Percentiles rank a stretch among this genome's conserved stretches.
Evolutionary conservation across 2,113 vertebrate genomes (phyloP).

Genomic region (Hyaena hyaena): DNA sequence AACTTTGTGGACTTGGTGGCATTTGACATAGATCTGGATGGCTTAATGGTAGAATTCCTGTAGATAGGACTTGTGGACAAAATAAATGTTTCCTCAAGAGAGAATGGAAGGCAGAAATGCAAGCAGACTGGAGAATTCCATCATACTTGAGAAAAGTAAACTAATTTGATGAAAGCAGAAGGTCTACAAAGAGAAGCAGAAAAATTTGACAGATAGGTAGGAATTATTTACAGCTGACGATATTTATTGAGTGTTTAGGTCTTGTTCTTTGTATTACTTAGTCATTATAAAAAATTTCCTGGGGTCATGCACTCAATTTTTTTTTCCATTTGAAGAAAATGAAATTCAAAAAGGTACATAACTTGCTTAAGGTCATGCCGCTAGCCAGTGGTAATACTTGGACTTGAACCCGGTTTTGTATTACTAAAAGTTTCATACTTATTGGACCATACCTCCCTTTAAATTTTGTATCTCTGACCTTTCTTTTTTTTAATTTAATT

Average conservation of each 20-base stretch:
- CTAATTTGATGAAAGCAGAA: neutral
- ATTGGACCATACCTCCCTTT: neutral
- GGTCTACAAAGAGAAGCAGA: neutral
- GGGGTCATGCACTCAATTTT: neutral
- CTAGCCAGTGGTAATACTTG: neutral
- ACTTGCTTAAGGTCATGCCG: neutral
- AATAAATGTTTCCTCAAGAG: neutral
- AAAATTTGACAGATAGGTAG: neutral
- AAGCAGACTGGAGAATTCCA: neutral
- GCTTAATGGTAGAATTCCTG: neutral
- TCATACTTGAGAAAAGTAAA: slow-evolving; percentile 20
- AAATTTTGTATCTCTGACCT: neutral
- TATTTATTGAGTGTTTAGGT: neutral
- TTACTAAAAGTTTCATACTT: neutral
- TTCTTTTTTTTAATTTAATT: neutral
- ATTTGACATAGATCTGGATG: neutral
- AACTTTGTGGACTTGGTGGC: neutral
- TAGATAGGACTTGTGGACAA: neutral
- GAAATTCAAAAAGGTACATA: neutral
- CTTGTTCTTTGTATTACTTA: neutral
- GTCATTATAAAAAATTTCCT: neutral
- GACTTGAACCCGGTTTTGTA: neutral
- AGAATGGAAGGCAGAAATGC: neutral
- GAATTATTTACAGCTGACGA: neutral
- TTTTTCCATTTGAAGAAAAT: slow-evolving; percentile 21